Base-by-base conservation (phyloP, 2,797 vertebrate genomes). In the Melanotaenia nigrans region DNA sequence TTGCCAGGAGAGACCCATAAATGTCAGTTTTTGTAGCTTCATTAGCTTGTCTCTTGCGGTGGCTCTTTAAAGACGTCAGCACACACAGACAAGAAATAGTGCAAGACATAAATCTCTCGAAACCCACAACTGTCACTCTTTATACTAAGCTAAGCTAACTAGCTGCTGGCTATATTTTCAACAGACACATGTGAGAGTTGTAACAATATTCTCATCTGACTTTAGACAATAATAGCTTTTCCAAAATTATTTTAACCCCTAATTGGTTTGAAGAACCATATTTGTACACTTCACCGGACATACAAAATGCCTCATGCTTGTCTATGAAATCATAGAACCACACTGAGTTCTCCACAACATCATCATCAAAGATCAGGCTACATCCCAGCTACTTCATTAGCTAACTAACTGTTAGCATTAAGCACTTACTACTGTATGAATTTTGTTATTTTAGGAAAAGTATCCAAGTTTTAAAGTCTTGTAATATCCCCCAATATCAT, bases 1-100 rank as follows among this genome's bases (percentile, higher is more conserved):
- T 53, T 53, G 11, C 11, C 22, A 12, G 24, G 49, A 53, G 22
- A 13, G 10, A n/a, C 9, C 10, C 49, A 53, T 53, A 24, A 53
- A 53, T 13, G 49, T 49, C 47, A 51, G 47, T 24, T 53, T 53
- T 53, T 53, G 24, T 53, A 53, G 49, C 49, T 53, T 53, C 22
- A 24, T 53, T 53, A 53, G 49, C 10, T 53, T 53, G 22, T 53
- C 22, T 22, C n/a, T 53, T 53, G 49, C 49, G 5, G 49, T 53
- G 11, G 3, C 22, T 24, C 49, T 53, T 53, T 3, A 22, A 53
- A 33, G 11, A 24, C 12, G 49, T 51, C 49, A 51, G n/a, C 1
- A 9, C n/a, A 51, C 9, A 10, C n/a, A 22, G 49, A 10, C n/a
- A 51, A 24, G 49, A 51, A 51, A 51, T 51, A 51, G n/a, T 53